Percentiles rank a stretch among this genome's conserved stretches.
Conservation (phyloP, 2,888 invertebrate species). For the Eilema depressum region DNA sequence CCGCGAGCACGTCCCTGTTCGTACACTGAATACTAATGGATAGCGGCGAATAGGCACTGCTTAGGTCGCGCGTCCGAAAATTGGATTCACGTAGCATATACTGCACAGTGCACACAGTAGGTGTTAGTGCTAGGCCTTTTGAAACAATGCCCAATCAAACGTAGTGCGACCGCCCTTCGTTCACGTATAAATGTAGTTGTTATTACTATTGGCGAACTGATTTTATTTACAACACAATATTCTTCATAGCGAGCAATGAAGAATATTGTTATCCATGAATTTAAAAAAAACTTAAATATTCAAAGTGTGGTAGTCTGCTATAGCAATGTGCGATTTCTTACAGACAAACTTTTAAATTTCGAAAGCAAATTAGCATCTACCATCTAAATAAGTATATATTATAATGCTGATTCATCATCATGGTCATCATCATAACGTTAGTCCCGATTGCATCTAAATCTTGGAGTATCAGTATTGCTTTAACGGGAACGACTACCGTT, state of each 20-base stretch:
- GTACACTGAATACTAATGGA: conserved; percentile 74
- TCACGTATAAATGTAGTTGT: conserved; percentile 32
- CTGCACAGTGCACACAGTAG: conserved; percentile 65
- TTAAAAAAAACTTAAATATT: background rate
- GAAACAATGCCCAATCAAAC: conserved; percentile 83
- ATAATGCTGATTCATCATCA: no score
- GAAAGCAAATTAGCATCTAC: no score
- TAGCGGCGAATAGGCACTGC: conserved; percentile 61
- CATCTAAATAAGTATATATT: no score
- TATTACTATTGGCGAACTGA: conserved; percentile 32
- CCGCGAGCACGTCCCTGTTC: conserved; percentile 68
- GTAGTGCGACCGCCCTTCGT: conserved; percentile 52
- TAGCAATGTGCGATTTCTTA: background rate
- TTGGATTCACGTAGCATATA: conserved; percentile 76
- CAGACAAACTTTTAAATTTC: no score
- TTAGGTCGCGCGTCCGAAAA: conserved; percentile 70
- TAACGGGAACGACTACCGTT: background rate
- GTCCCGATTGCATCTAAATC: no score
- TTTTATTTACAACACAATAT: conserved; percentile 18
- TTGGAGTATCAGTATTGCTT: no score
- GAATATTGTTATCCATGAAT: background rate
- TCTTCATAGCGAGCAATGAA: no score
- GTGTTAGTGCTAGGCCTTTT: conserved; percentile 64
- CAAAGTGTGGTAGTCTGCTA: background rate
- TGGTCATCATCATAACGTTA: background rate